Conservation (phyloP, 53 echinoderm and acorn worm genomes). For the Crossaster papposus region DNA sequence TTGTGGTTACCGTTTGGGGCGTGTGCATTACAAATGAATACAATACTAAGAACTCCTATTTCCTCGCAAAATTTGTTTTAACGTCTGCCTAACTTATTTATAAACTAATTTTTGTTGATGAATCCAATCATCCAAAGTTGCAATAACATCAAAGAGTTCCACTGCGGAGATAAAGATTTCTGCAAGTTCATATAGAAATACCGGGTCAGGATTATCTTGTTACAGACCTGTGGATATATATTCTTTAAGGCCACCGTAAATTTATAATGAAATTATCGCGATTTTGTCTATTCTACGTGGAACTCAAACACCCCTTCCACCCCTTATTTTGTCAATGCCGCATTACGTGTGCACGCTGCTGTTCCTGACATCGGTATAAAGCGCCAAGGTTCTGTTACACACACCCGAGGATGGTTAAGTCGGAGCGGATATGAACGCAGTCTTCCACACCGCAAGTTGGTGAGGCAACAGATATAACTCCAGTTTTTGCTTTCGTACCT, state of each 20-base stretch:
- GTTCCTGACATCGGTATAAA: neutral
- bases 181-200: no score
- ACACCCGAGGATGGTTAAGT: conserved; percentile 24
- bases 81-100: no score
- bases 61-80: no score
- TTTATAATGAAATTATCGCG: conserved; percentile 25
- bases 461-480: conserved; percentile 52
- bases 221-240: neutral
- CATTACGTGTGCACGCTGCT: conserved; percentile 10
- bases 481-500: conserved; percentile 45
- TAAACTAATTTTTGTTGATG: no score
- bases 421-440: conserved; percentile 34
- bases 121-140: no score
- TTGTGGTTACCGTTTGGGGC: no score
- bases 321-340: neutral
- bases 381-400: neutral
- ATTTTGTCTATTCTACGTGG: conserved; percentile 10
- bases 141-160: no score
- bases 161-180: no score
- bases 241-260: conserved; percentile 26
- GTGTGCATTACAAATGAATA: no score
- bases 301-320: neutral
- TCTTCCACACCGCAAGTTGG: neutral
- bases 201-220: neutral
- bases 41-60: no score